A percentile compares a stretch with the other conserved stretches of the same genome.
Evolutionary conservation across 2,888 invertebrate species (phyloP).

Genomic region (Aphodius sticticus): DNA sequence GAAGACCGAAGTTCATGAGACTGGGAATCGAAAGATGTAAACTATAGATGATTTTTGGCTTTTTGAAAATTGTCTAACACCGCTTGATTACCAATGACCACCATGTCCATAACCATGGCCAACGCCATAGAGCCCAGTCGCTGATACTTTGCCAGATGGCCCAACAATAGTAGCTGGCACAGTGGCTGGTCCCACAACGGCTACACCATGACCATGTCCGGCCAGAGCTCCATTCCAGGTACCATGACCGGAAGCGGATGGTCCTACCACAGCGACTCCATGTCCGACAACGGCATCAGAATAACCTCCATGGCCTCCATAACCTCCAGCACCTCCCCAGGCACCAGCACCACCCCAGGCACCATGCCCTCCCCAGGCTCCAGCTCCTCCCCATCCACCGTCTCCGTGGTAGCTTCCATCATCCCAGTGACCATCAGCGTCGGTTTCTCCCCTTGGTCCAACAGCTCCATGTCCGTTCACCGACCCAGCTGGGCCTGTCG

Average conservation of each 20-base stretch:
- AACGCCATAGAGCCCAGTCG: constrained; percentile 27
- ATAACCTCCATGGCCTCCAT: constrained; percentile 40
- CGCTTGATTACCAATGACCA: not conserved
- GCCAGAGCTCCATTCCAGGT: constrained; percentile 41
- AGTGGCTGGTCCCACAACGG: constrained; percentile 51
- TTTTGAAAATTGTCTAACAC: not conserved
- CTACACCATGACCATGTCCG: constrained; percentile 46
- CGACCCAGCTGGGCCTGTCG: not conserved
- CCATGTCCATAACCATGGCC: constrained; percentile 30
- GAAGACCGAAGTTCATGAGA: not conserved
- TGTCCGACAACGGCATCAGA: constrained; percentile 40
- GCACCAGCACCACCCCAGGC: constrained; percentile 33
- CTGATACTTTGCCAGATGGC: constrained; percentile 22
- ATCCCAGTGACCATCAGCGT: constrained; percentile 25
- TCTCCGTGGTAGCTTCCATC: constrained; percentile 42
- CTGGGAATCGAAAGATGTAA: not conserved
- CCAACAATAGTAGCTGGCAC: constrained; percentile 46
- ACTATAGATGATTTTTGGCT: not conserved
- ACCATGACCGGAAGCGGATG: constrained; percentile 32
- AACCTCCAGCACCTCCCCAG: constrained; percentile 30
- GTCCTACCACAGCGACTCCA: constrained; percentile 40
- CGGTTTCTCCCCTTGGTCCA: not conserved
- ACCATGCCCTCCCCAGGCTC: constrained; percentile 39
- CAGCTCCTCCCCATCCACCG: constrained; percentile 48
- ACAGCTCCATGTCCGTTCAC: constrained; percentile 26